Percentiles rank a stretch among this genome's conserved stretches.
Evolutionary conservation across 2,888 invertebrate genomes (phyloP).

Genomic region (Diaphora mendica): DNA sequence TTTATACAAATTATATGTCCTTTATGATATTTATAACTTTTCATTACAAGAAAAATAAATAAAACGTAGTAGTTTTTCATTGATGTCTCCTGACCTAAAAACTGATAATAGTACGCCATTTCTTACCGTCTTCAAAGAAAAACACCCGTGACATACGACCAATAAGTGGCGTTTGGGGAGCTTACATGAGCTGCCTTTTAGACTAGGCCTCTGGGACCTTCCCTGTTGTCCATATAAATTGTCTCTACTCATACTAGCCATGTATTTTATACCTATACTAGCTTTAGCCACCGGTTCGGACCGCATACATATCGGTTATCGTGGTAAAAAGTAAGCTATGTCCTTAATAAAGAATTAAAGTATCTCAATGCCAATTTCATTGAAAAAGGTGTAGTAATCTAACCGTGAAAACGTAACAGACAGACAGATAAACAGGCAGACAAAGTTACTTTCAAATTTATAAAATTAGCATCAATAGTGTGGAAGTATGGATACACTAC

Average conservation of each 20-base stretch:
- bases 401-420: too few relatives aligned
- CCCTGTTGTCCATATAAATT: not conserved
- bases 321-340: too few relatives aligned
- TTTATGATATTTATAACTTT: not conserved
- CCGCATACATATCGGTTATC: too few relatives aligned
- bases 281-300: too few relatives aligned
- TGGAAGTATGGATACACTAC: too few relatives aligned
- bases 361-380: too few relatives aligned
- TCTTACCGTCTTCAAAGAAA: not conserved
- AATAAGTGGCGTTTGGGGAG: not conserved
- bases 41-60: not conserved
- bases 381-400: too few relatives aligned
- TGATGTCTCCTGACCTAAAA: not conserved
- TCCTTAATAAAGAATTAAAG: too few relatives aligned
- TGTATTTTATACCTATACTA: not conserved
- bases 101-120: not conserved
- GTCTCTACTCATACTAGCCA: not conserved
- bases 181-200: slow-evolving; percentile 3
- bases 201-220: not conserved
- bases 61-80: not conserved
- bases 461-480: too few relatives aligned
- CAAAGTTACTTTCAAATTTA: too few relatives aligned
- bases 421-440: too few relatives aligned
- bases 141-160: not conserved
- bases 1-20: too few relatives aligned